Conservation (phyloP, 2,888 invertebrate species). For the Drosophila monieri region DNA sequence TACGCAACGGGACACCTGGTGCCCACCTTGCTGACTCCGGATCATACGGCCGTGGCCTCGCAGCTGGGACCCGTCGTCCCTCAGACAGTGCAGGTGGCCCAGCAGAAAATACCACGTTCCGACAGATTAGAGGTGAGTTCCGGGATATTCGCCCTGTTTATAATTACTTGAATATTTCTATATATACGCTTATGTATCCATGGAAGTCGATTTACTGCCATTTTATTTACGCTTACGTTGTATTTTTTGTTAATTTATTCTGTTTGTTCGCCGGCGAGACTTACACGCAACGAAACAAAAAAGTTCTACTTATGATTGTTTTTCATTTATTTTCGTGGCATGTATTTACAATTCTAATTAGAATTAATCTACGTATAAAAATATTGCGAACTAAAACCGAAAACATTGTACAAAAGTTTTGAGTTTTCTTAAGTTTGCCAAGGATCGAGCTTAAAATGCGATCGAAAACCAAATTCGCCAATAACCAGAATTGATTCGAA, state of each 20-base stretch:
- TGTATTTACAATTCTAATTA: conserved; percentile 58
- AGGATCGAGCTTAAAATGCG: conserved; percentile 45
- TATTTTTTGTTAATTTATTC: conserved; percentile 34
- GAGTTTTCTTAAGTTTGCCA: conserved; percentile 68
- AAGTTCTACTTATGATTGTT: conserved; percentile 37
- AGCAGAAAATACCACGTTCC: conserved; percentile 97
- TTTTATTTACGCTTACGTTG: conserved; percentile 62
- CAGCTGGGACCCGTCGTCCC: conserved; percentile 91
- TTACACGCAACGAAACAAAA: conserved; percentile 16
- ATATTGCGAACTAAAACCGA: conserved; percentile 65
- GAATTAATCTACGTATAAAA: conserved; percentile 63
- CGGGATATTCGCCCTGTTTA: neutral
- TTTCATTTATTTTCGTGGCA: conserved; percentile 51
- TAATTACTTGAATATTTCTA: conserved; percentile 12
- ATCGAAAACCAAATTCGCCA: conserved; percentile 65
- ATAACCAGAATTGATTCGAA: conserved; percentile 69
- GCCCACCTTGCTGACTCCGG: conserved; percentile 95
- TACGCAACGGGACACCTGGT: conserved; percentile 94
- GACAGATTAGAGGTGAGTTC: conserved; percentile 97
- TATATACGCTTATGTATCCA: conserved; percentile 50
- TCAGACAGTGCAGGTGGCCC: conserved; percentile 94
- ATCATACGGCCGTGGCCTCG: conserved; percentile 91
- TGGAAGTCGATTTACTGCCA: conserved; percentile 41
- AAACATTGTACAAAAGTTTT: conserved; percentile 63
- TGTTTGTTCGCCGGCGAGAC: conserved; percentile 9